Conservation (phyloP, 2,113 vertebrate species). For the Sphyrna mokarran region DNA sequence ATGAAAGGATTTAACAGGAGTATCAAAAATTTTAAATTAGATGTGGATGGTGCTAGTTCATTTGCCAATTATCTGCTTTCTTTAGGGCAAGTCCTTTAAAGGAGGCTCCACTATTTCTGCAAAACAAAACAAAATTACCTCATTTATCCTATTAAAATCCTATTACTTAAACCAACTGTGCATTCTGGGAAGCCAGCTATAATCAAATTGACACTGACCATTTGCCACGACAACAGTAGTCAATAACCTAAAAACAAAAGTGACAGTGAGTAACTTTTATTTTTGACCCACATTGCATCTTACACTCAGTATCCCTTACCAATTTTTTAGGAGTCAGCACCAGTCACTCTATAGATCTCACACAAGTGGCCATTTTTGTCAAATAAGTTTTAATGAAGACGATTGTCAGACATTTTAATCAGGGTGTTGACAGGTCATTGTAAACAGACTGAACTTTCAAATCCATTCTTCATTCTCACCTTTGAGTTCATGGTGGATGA, state of each 20-base stretch:
- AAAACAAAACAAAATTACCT: neutral
- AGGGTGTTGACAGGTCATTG: neutral
- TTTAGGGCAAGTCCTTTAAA: neutral
- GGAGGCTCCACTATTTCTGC: neutral
- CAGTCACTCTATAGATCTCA: neutral
- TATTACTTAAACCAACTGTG: too few relatives aligned
- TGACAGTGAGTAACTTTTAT: neutral
- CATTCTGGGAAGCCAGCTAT: neutral
- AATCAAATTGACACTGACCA: neutral
- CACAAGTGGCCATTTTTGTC: neutral
- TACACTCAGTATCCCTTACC: neutral
- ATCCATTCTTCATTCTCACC: slow-evolving; percentile 58
- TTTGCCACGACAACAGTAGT: neutral
- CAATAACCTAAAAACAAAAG: neutral
- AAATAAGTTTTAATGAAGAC: neutral
- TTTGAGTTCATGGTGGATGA: slow-evolving; percentile 89
- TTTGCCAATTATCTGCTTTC: neutral
- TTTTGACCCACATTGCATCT: neutral
- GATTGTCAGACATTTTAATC: neutral
- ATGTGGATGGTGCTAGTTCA: neutral
- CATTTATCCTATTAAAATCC: neutral
- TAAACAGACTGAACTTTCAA: neutral
- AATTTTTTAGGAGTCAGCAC: neutral
- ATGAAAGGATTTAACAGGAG: neutral
- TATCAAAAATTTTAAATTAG: neutral